Evolutionary conservation across 2,888 invertebrate species (phyloP), one percentile per base, ranked within the genome.

Genomic region (Leptinotarsa juncta): DNA sequence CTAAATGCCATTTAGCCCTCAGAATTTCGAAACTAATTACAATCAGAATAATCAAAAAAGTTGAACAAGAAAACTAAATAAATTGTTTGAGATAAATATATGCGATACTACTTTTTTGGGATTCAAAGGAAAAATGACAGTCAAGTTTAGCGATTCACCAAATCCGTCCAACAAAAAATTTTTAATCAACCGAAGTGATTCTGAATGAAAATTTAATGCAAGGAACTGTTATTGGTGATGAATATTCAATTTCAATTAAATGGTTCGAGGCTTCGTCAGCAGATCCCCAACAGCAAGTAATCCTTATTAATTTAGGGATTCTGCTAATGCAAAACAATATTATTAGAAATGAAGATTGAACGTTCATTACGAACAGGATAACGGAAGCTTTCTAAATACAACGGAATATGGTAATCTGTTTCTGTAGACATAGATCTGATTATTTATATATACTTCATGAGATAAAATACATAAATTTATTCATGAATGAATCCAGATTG

Each of bases 241-340:
- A 71, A 71, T 71, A 71, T 71, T 71, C 55, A 71, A 65, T 71
- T 71, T 53, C 71, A 71, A 51, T 70, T 62, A 65, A 70, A 26
- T 7, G 50, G 32, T 65, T 70, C 49, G 15, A 60, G 53, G 65
- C 70, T 15, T 51, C 51, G 16, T 70, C 57, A 23, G n/a, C 18
- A 53, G 32, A 49, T 65, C 62, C 62, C 70, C 7, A 50, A 15
- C 50, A 62, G 62, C 32, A 53, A 65, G 65, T 70, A 71, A 71
- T 71, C 65, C 42, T 53, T 48, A 65, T 71, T n/a, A 50, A 71
- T 71, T 57, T 65, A 65, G 53, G 71, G 71, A 71, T 16, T 42
- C 20, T 51, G 51, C 65, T 53, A 32, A 51, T 51, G 67, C 26
- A 18, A 26, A 70, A 70, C 70, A 62, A 15, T 32, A 51, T 16